Conservation (phyloP, 35 echinoderm and acorn worm genomes). For the Diadema setosum region DNA sequence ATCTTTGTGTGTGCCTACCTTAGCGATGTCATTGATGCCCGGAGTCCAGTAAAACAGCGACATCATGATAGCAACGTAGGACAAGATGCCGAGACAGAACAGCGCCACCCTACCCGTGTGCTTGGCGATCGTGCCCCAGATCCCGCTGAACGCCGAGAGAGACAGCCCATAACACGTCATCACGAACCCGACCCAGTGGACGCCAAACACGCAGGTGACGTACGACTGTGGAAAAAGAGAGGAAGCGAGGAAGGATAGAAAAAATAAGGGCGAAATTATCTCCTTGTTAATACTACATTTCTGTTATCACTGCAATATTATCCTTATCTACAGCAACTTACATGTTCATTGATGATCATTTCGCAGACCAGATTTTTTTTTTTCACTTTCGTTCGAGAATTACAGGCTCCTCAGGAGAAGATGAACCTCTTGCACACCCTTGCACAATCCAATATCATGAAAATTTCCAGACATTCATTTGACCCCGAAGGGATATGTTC, state of each 20-base stretch:
- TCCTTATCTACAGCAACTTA: background rate
- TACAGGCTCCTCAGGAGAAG: too few relatives aligned
- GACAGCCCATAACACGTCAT: slow-evolving; percentile 90
- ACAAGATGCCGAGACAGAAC: slow-evolving; percentile 30
- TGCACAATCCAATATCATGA: too few relatives aligned
- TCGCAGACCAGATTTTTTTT: background rate
- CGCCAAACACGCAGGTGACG: slow-evolving; percentile 75
- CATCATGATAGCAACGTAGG: slow-evolving; percentile 38
- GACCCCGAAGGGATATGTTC: too few relatives aligned
- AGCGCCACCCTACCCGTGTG: slow-evolving; percentile 59
- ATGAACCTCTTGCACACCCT: too few relatives aligned
- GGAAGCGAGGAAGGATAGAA: background rate
- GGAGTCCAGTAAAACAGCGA: slow-evolving; percentile 51
- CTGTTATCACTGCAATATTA: background rate
- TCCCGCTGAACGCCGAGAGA: slow-evolving; percentile 50
- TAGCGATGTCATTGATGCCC: too few relatives aligned
- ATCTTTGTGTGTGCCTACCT: too few relatives aligned
- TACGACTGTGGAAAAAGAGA: slow-evolving; percentile 58
- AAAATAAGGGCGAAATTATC: background rate
- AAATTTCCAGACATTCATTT: too few relatives aligned
- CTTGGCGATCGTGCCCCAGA: slow-evolving; percentile 55
- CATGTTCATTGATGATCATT: background rate
- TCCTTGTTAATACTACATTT: background rate
- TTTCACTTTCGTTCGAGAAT: background rate
- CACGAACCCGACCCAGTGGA: slow-evolving; percentile 86